Conservation (phyloP, 2,113 vertebrate genomes). For the Lophius piscatorius region DNA sequence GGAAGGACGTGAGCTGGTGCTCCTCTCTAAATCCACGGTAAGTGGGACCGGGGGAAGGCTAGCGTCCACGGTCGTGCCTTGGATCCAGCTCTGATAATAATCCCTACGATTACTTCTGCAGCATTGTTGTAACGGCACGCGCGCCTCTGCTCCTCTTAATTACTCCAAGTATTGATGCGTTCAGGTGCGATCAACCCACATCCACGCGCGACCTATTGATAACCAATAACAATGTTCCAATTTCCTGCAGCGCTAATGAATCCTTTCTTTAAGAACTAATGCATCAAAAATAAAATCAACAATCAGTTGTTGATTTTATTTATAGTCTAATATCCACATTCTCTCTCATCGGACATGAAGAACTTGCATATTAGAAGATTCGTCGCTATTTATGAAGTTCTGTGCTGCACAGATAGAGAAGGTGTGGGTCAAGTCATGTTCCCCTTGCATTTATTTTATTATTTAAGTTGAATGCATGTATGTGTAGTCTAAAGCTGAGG, state of each 20-base stretch:
- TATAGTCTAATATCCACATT: no score
- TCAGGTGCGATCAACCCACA: slow-evolving; percentile 48
- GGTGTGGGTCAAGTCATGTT: no score
- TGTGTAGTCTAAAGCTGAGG: no score
- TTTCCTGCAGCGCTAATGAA: slow-evolving; percentile 16
- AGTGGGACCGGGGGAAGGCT: slow-evolving; percentile 41
- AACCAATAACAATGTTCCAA: slow-evolving; percentile 12
- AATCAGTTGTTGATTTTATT: no score
- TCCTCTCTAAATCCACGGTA: slow-evolving; percentile 59
- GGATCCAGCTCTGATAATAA: slow-evolving; percentile 32
- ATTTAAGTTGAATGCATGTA: no score
- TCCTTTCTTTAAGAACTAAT: no score
- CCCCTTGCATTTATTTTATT: no score
- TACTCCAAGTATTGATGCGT: slow-evolving; percentile 52
- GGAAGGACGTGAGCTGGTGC: slow-evolving; percentile 48
- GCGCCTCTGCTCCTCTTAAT: slow-evolving; percentile 56
- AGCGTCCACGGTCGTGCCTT: slow-evolving; percentile 16
- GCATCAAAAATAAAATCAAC: no score
- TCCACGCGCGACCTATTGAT: slow-evolving; percentile 31
- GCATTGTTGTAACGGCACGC: slow-evolving; percentile 9
- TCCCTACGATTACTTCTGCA: slow-evolving; percentile 29
- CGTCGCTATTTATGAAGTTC: no score
- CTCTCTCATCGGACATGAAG: no score
- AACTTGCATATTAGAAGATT: no score
- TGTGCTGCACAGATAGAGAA: no score